phyloP scores from a whole-genome alignment of 2,113 vertebrate genomes.

The Hoplias malabaricus region DNA sequence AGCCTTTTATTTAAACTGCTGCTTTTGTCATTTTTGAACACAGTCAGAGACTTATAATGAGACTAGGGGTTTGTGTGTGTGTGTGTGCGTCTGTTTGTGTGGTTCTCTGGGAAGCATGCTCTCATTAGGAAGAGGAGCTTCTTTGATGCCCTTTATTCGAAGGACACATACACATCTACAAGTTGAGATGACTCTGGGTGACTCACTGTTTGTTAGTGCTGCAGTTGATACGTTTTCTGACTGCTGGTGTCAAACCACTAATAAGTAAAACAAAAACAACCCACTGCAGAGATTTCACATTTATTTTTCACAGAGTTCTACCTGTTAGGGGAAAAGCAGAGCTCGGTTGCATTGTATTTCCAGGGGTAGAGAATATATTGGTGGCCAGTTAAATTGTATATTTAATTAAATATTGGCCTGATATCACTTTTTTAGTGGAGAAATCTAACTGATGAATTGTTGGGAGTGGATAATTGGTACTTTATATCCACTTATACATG shows the following conservation, averaged over 20 bases:
- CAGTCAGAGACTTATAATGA: not conserved
- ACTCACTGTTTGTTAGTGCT: not conserved
- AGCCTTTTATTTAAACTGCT: too few relatives aligned
- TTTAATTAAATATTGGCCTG: too few relatives aligned
- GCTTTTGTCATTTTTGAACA: not conserved
- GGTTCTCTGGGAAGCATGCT: not conserved
- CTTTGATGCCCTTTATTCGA: not conserved
- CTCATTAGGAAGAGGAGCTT: conserved; percentile 3
- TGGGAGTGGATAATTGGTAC: too few relatives aligned
- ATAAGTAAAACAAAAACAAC: not conserved
- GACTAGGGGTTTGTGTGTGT: not conserved
- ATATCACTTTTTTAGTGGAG: too few relatives aligned
- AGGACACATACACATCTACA: not conserved
- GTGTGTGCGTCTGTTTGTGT: not conserved
- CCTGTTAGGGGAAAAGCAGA: not conserved
- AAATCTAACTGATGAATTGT: too few relatives aligned
- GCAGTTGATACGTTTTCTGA: not conserved
- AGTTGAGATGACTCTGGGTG: not conserved
- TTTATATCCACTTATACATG: too few relatives aligned
- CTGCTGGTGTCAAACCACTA: not conserved
- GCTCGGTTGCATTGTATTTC: not conserved
- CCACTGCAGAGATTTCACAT: not conserved
- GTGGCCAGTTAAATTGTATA: too few relatives aligned
- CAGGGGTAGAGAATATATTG: too few relatives aligned
- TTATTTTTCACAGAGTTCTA: not conserved